A percentile compares a stretch with the other conserved stretches of the same genome.
Evolutionary conservation across 2,797 vertebrate genomes (phyloP).

Genomic region (Crenuchus spilurus): DNA sequence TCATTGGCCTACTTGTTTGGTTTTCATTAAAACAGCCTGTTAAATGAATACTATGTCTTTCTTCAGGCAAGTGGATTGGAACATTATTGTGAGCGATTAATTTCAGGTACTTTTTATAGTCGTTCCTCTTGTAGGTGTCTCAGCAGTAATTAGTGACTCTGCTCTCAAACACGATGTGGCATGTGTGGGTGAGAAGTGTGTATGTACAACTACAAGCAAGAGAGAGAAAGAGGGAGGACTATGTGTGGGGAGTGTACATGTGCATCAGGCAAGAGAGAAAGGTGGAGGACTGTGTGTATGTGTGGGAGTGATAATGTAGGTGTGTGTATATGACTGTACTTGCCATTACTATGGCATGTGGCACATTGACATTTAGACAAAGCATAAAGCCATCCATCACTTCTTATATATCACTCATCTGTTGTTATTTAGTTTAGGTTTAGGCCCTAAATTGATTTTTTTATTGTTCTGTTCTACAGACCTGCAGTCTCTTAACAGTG

Average conservation of each 20-base stretch:
- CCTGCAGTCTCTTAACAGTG: conserved; percentile 24
- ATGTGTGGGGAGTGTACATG: conserved; percentile 3
- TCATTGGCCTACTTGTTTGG: conserved; percentile 61
- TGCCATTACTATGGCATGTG: background rate
- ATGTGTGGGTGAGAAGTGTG: conserved; percentile 34
- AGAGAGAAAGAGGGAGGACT: background rate
- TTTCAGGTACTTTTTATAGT: conserved; percentile 64
- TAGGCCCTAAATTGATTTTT: conserved; percentile 10
- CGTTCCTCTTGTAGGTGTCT: conserved; percentile 59
- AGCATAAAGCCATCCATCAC: conserved; percentile 17
- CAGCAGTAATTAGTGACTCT: conserved; percentile 59
- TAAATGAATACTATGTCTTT: conserved; percentile 59
- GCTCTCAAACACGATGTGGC: conserved; percentile 27
- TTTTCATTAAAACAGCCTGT: conserved; percentile 58
- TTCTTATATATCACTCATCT: conserved; percentile 19
- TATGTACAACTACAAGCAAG: conserved; percentile 9
- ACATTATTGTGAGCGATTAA: conserved; percentile 67
- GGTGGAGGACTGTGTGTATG: background rate
- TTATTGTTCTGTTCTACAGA: conserved; percentile 19
- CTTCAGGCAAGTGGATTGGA: conserved; percentile 60
- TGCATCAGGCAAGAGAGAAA: background rate
- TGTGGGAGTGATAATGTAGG: background rate
- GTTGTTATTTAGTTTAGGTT: conserved; percentile 10
- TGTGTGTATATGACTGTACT: background rate
- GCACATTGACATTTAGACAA: background rate